Percentiles rank a stretch among this genome's conserved stretches.
These are phyloP conservation scores for Crotalus horridus DNA, from an alignment of 2,113 vertebrate genomes.

Conservation along the genomic window DNA sequence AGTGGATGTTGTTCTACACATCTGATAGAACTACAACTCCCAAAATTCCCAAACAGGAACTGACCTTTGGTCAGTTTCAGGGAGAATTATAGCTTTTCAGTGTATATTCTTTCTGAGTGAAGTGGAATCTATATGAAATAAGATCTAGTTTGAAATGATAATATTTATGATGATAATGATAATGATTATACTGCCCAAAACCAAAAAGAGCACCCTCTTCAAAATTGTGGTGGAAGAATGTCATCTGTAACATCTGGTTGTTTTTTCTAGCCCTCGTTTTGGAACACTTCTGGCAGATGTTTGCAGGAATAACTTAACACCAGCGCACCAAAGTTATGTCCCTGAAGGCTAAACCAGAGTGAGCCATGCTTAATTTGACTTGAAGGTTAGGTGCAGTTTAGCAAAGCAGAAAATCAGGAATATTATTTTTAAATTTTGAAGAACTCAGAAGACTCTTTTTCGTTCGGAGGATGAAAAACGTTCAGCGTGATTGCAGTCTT, in stretches of 20 bases:
- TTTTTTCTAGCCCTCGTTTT: constrained; percentile 43
- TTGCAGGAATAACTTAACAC: constrained; percentile 61
- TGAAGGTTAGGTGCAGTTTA: constrained; percentile 69
- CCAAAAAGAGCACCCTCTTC: background rate
- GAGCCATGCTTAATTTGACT: constrained; percentile 68
- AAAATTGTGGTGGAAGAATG: constrained; percentile 23
- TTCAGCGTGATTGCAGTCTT: constrained; percentile 30
- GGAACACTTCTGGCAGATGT: constrained; percentile 58
- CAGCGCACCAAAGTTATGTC: constrained; percentile 46
- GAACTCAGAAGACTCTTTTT: constrained; percentile 22
- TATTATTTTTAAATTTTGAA: constrained; percentile 64
- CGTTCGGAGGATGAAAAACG: constrained; percentile 46
- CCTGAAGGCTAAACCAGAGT: constrained; percentile 53
- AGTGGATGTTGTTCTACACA: background rate
- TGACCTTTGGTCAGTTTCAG: background rate
- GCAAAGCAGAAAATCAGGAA: constrained; percentile 68
- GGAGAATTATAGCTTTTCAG: background rate
- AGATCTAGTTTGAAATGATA: background rate
- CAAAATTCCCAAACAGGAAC: background rate
- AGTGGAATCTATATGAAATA: background rate
- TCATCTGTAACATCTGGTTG: constrained; percentile 46
- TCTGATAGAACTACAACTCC: background rate
- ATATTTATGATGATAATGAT: background rate
- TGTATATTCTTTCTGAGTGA: background rate
- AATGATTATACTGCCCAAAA: constrained; percentile 7